A percentile compares a stretch with the other conserved stretches of the same genome.
Conservation (phyloP, 2,888 invertebrate genomes). For the Teleogryllus oceanicus region DNA sequence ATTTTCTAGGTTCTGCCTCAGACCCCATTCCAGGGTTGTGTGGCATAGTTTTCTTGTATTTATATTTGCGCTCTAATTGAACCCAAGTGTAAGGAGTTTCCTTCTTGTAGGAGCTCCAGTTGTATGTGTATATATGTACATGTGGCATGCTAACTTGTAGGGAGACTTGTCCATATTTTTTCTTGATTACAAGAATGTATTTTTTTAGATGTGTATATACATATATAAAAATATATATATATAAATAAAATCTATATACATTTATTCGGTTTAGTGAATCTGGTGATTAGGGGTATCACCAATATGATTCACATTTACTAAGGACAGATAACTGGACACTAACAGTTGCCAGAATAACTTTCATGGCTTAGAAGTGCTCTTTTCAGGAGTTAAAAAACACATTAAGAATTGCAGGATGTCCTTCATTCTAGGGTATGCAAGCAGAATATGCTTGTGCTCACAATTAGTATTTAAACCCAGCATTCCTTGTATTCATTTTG, state of each 20-base stretch:
- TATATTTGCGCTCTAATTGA: background rate
- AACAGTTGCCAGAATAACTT: conserved; percentile 5
- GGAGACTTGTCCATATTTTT: conserved; percentile 36
- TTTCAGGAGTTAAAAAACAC: background rate
- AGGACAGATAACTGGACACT: conserved; percentile 3
- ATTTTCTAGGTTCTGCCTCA: background rate
- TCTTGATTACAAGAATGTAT: conserved; percentile 37
- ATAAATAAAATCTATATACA: conserved; percentile 29
- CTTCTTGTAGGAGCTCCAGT: background rate
- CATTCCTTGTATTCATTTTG: background rate
- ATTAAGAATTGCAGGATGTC: background rate
- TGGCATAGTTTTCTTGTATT: background rate
- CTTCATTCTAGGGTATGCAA: background rate
- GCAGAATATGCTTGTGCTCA: background rate
- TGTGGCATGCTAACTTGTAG: conserved; percentile 35
- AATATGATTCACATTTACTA: background rate
- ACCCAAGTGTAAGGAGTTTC: background rate
- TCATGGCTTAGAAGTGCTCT: conserved; percentile 11
- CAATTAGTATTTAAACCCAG: background rate
- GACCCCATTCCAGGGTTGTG: background rate
- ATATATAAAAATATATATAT: conserved; percentile 32
- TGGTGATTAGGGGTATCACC: background rate
- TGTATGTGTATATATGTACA: conserved; percentile 35
- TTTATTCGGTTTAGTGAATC: conserved; percentile 6
- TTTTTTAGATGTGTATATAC: conserved; percentile 38